These are phyloP conservation scores for Lepisosteus osseus DNA, from an alignment of 2,113 vertebrate genomes.

Conservation along the genomic window DNA sequence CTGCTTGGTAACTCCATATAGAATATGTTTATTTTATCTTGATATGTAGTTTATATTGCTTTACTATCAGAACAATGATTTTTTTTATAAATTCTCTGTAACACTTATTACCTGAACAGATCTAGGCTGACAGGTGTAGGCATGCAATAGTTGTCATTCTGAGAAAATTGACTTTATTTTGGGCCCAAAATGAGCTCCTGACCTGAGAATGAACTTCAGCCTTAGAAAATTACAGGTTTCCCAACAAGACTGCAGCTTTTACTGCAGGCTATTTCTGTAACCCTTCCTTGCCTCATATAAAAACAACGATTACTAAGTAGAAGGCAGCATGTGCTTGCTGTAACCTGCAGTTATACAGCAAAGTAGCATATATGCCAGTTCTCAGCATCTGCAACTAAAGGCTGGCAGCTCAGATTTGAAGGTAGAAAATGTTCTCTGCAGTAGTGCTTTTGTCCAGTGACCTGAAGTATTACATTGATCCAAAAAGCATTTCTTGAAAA, in stretches of 20 bases:
- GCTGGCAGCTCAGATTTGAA: too few relatives aligned
- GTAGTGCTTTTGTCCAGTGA: too few relatives aligned
- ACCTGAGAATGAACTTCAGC: slow-evolving; percentile 59
- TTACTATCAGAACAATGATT: too few relatives aligned
- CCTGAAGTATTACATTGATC: too few relatives aligned
- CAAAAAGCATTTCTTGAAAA: too few relatives aligned
- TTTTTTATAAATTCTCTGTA: too few relatives aligned
- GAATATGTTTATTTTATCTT: too few relatives aligned
- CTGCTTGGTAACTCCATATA: too few relatives aligned
- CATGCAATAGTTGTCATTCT: slow-evolving; percentile 40
- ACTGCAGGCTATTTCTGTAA: slow-evolving; percentile 49
- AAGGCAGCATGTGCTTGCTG: slow-evolving; percentile 38
- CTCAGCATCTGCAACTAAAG: too few relatives aligned
- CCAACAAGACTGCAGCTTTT: slow-evolving; percentile 49
- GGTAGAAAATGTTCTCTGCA: too few relatives aligned
- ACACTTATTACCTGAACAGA: slow-evolving; percentile 40
- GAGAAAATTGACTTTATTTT: slow-evolving; percentile 28
- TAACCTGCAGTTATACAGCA: slow-evolving; percentile 37
- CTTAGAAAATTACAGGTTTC: slow-evolving; percentile 60
- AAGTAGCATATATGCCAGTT: too few relatives aligned
- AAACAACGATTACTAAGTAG: slow-evolving; percentile 59
- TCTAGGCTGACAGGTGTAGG: slow-evolving; percentile 57
- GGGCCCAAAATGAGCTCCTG: slow-evolving; percentile 28
- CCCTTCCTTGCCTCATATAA: slow-evolving; percentile 41
- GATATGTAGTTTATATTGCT: too few relatives aligned